These are phyloP conservation scores for Microcebus jonahi DNA, from an alignment of 2,113 vertebrate genomes.

Conservation along the genomic window DNA sequence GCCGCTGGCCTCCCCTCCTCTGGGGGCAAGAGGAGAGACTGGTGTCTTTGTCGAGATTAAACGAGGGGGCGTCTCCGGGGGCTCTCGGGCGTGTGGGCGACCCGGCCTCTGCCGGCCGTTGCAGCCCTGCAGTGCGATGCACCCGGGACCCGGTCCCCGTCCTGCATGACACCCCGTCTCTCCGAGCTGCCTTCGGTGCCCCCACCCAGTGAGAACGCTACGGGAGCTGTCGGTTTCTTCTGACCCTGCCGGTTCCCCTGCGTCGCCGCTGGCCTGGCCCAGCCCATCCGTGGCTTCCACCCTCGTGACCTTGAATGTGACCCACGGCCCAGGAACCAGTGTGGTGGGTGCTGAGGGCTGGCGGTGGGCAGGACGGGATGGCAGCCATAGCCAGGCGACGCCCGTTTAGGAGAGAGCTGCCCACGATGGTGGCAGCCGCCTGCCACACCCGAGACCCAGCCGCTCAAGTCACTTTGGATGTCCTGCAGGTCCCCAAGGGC, in stretches of 20 bases:
- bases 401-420: fast-evolving
- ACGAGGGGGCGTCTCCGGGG: fast-evolving
- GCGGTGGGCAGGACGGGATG: neutral
- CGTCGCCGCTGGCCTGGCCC: fast-evolving
- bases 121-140: too few species aligned
- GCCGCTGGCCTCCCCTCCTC: neutral
- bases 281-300: neutral
- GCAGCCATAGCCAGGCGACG: neutral
- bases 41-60: too few species aligned
- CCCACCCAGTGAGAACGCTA: fast-evolving
- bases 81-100: fast-evolving
- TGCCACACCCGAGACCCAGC: neutral
- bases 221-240: neutral
- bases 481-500: too few species aligned
- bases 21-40: neutral
- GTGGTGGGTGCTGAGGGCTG: neutral
- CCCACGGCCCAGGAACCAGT: fast-evolving
- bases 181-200: neutral
- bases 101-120: neutral
- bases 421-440: fast-evolving
- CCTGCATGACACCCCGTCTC: fast-evolving
- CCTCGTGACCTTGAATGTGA: fast-evolving
- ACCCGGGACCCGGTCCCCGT: neutral
- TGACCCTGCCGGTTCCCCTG: neutral
- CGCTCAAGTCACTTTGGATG: neutral